Conservation (phyloP, 2,888 invertebrate genomes). For the Punctoribates punctum region DNA sequence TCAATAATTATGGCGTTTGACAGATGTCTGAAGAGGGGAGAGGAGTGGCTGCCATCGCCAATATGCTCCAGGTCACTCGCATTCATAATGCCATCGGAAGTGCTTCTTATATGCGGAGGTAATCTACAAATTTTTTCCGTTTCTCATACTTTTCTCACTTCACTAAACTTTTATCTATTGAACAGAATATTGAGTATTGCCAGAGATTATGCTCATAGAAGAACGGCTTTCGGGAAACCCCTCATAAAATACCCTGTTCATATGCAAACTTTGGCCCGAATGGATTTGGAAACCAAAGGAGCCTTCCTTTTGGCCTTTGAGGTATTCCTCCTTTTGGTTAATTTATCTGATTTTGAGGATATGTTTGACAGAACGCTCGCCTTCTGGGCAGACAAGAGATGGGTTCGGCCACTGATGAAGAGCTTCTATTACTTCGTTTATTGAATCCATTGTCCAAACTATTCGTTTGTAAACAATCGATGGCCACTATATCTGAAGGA, state of each 20-base stretch:
- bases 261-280: constrained; percentile 56
- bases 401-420: constrained; percentile 52
- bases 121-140: constrained; percentile 41
- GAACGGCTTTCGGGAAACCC: constrained; percentile 57
- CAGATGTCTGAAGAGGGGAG: constrained; percentile 56
- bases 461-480: constrained; percentile 59
- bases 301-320: constrained; percentile 57
- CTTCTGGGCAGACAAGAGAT: constrained; percentile 56
- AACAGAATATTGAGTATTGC: constrained; percentile 57
- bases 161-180: too few species aligned
- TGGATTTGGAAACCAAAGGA: constrained; percentile 59
- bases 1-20: constrained; percentile 26
- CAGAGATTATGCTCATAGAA: constrained; percentile 57
- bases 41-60: constrained; percentile 58
- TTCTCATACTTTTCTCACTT: too few species aligned
- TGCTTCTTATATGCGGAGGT: constrained; percentile 56
- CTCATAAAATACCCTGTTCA: constrained; percentile 58
- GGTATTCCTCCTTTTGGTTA: constrained; percentile 38
- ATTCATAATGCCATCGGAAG: constrained; percentile 58
- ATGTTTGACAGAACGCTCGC: constrained; percentile 44
- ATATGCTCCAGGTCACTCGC: constrained; percentile 59
- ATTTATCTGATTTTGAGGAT: neutral
- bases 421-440: constrained; percentile 56
- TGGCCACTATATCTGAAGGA: constrained; percentile 58
- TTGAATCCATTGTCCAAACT: constrained; percentile 59